These are phyloP conservation scores for Pantherophis alleghaniensis DNA, from an alignment of 2,797 vertebrate genomes.

Conservation along the genomic window DNA sequence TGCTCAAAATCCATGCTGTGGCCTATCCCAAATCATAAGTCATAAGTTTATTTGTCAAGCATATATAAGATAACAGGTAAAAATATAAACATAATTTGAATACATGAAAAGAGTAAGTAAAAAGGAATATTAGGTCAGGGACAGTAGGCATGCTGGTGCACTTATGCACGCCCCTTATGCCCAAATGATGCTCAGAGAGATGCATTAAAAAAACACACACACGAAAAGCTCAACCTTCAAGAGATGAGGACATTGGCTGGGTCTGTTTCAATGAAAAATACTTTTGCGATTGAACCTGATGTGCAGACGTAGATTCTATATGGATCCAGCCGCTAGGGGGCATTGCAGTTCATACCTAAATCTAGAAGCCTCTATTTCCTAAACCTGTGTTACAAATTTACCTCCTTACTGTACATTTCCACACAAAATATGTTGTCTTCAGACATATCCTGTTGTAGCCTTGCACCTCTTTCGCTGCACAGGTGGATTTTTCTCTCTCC, in stretches of 20 bases:
- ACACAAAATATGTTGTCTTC: not conserved
- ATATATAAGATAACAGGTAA: too few relatives aligned
- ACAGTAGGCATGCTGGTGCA: too few relatives aligned
- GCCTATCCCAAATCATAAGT: not conserved
- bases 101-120: too few relatives aligned
- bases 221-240: not conserved
- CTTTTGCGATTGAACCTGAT: not conserved
- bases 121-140: too few relatives aligned
- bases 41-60: too few relatives aligned
- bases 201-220: too few relatives aligned
- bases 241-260: not conserved
- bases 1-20: not conserved
- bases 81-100: too few relatives aligned
- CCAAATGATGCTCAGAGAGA: not conserved
- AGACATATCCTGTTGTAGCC: not conserved
- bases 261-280: not conserved
- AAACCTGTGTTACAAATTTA: not conserved
- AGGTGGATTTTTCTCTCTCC: too few relatives aligned
- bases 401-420: not conserved
- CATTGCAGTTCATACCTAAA: not conserved
- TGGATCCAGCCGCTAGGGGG: conserved; percentile 12
- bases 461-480: not conserved
- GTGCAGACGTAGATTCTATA: not conserved
- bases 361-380: not conserved
- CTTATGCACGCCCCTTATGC: too few relatives aligned